Base-by-base conservation (phyloP, 2,888 invertebrate genomes). In the Yponomeuta evonymella region DNA sequence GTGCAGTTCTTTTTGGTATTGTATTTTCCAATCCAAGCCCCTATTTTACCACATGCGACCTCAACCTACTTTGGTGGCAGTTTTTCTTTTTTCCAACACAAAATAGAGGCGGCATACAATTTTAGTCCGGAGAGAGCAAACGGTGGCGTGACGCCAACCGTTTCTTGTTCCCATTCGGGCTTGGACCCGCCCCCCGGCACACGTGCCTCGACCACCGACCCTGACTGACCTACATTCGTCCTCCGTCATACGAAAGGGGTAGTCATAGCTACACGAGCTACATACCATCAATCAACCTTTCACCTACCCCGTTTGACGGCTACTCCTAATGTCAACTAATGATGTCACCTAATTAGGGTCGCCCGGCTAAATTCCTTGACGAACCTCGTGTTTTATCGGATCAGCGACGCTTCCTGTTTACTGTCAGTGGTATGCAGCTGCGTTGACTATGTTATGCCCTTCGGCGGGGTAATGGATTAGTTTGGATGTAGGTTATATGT, bases 211-310 rank as follows among this genome's bases (percentile, higher is more conserved):
- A 43, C 43, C 43, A 43, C 43, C 43, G 43, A 43, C 43, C 73
- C 77, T 77, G 78, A 81, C 75, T 87, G 89, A 88, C 88, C 88
- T 82, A 88, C 80, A 84, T 82, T 77, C 75, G 75, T 73, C 72
- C 73, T 75, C 74, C 79, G 77, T 76, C 78, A 77, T 74, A 75
- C 66, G 73, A 70, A 73, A 73, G 73, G 75, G 72, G 68, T 71
- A 67, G 73, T 72, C 73, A n/a, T 63, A 70, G 43, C 43, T 43
- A 70, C 63, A 63, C 33, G 2, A 30, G 29, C 51, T 23, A 67
- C 30, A 62, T 63, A 70, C 11, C 70, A 33, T 70, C 70, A 70
- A 70, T 70, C 70, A 70, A 70, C 62, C 68, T 51, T 51, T 51
- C 23, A 68, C 23, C 68, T 58, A 65, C 65, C n/a, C 68, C 68